These are phyloP conservation scores for Acanthaster planci DNA, from an alignment of 35 echinoderm and acorn worm genomes.

Conservation along the genomic window DNA sequence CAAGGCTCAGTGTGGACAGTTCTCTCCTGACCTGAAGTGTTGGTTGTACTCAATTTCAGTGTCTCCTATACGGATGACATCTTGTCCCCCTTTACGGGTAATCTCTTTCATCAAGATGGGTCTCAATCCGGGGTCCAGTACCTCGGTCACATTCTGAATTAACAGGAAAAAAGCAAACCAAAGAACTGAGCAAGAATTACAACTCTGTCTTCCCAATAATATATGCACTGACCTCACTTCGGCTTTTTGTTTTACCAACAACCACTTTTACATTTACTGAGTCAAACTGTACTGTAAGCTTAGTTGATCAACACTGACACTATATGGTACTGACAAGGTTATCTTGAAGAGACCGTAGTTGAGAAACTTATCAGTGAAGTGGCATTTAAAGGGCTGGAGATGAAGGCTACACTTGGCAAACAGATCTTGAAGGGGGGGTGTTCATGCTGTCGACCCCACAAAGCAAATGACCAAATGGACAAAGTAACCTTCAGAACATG, in stretches of 20 bases:
- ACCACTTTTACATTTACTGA: not conserved
- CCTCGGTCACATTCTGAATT: constrained; percentile 86
- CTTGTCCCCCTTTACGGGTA: constrained; percentile 75
- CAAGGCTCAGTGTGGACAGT: no score
- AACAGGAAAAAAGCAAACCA: not conserved
- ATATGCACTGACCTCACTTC: not conserved
- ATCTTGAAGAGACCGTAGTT: no score
- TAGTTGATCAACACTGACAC: no score
- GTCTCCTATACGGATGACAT: constrained; percentile 93
- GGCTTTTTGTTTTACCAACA: not conserved
- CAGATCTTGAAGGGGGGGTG: no score
- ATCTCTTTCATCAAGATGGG: constrained; percentile 83
- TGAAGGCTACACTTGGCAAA: no score
- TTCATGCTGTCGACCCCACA: no score
- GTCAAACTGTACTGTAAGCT: no score
- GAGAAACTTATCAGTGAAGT: no score
- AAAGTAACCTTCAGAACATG: no score
- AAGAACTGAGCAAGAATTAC: not conserved
- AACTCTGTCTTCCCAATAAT: not conserved
- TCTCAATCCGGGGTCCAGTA: constrained; percentile 80
- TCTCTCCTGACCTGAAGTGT: constrained; percentile 75
- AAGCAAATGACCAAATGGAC: no score
- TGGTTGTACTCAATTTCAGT: constrained; percentile 95
- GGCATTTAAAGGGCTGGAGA: no score
- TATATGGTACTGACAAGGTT: no score